Evolutionary conservation across 2,888 invertebrate genomes (phyloP).

Genomic region (Galerucella calmariensis): DNA sequence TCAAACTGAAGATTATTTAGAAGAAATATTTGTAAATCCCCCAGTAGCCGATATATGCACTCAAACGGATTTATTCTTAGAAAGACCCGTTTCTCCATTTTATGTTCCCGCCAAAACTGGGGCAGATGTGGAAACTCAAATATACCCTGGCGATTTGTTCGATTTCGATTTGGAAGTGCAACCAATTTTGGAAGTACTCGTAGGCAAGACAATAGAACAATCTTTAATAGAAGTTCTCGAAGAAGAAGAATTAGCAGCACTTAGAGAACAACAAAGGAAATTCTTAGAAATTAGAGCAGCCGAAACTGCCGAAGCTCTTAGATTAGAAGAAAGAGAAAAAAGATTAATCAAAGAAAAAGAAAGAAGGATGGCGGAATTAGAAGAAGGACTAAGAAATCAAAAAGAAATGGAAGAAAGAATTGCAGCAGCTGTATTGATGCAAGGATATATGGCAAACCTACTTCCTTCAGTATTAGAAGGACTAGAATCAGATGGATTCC

Average conservation of each 20-base stretch:
- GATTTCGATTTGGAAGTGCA: constrained; percentile 93
- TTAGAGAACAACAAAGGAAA: constrained; percentile 82
- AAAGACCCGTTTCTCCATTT: constrained; percentile 82
- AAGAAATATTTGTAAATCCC: constrained; percentile 83
- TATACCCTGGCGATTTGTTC: constrained; percentile 90
- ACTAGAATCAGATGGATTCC: constrained; percentile 79
- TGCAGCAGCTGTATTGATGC: constrained; percentile 83
- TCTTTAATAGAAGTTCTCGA: constrained; percentile 90
- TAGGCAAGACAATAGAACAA: constrained; percentile 91
- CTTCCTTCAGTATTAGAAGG: constrained; percentile 86
- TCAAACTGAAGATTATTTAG: constrained; percentile 90
- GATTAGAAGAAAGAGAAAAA: constrained; percentile 83
- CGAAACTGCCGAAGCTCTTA: constrained; percentile 78
- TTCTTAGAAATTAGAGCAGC: constrained; percentile 79
- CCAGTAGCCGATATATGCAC: constrained; percentile 81
- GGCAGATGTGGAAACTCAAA: constrained; percentile 80
- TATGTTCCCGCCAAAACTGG: constrained; percentile 85
- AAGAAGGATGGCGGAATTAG: constrained; percentile 78
- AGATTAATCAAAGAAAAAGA: constrained; percentile 78
- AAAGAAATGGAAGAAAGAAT: constrained; percentile 80
- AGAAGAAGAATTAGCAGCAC: constrained; percentile 88
- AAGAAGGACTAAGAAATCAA: constrained; percentile 72
- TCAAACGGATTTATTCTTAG: constrained; percentile 84
- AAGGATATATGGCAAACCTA: constrained; percentile 87
- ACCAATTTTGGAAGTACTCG: constrained; percentile 88